Base-by-base conservation (phyloP, 2,888 invertebrate species). In the Ceratothoa steindachneri region DNA sequence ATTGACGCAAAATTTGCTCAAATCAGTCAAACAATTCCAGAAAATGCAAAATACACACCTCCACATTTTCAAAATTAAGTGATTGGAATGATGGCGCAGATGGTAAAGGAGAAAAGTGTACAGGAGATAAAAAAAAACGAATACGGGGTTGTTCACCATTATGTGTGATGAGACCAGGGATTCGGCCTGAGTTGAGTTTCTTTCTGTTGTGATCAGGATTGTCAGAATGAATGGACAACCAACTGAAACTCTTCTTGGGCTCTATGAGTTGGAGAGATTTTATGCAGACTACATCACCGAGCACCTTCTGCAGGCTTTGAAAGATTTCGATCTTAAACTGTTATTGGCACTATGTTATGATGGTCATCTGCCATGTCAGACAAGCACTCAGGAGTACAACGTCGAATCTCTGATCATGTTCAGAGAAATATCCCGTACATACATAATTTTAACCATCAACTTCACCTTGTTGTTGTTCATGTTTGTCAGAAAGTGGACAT, bases 21-120 rank as follows among this genome's bases (percentile, higher is more conserved):
- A 9, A 60, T 60, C n/a, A 9, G 9, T 9, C 5, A 60, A 60
- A 22, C 19, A 7, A n/a, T 60, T 22, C 60, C 60, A 60, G 60
- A 60, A 60, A 60, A 60, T 60, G 60, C 24, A n/a, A 60, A 60
- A 60, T 60, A 60, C n/a, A 60, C 60, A 60, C 24, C 60, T 9
- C 60, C 60, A n/a, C 60, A 60, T 5, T 22, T 60, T 24, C 60
- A 60, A 19, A 60, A 60, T 60, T 5, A 22, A 22, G n/a, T 60
- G 5, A 60, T 41, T 9, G n/a, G 24, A 9, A 22, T 60, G 5
- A 22, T 60, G 19, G n/a, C n/a, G n/a, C n/a, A n/a, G n/a, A n/a
- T n/a, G n/a, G n/a, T n/a, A n/a, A n/a, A n/a, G n/a, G n/a, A n/a
- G n/a, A n/a, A n/a, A n/a, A n/a, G n/a, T n/a, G n/a, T n/a, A n/a